Evolutionary conservation across 2,888 invertebrate species (phyloP).

Genomic region (Drosophila cracens): DNA sequence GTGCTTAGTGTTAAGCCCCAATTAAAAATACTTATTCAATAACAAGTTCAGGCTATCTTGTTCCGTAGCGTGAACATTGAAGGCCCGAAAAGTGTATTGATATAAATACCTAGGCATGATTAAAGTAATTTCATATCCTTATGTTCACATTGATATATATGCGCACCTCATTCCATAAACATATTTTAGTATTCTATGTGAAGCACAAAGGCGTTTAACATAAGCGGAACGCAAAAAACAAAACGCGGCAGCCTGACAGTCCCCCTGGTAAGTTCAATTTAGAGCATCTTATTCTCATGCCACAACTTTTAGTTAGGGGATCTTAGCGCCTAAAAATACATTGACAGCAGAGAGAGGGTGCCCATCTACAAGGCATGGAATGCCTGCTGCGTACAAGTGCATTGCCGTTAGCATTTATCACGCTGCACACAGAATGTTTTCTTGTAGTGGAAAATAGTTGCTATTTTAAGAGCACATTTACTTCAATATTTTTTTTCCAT

Average conservation of each 20-base stretch:
- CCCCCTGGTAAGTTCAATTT: constrained; percentile 27
- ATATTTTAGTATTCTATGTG: constrained; percentile 48
- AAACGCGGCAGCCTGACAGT: constrained; percentile 23
- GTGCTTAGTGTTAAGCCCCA: not conserved
- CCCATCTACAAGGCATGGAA: constrained; percentile 6
- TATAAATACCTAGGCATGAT: constrained; percentile 1
- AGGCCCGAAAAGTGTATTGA: not conserved
- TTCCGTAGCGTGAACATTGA: not conserved
- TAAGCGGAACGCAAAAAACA: constrained; percentile 9
- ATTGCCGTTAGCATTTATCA: constrained; percentile 24
- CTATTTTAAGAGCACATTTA: constrained; percentile 19
- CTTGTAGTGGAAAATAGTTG: constrained; percentile 18
- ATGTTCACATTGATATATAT: constrained; percentile 15
- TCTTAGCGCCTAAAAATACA: constrained; percentile 35
- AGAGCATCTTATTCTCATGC: not conserved
- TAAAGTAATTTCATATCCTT: not conserved
- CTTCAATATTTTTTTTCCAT: constrained; percentile 4
- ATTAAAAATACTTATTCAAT: not conserved
- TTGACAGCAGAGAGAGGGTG: not conserved
- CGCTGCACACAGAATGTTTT: constrained; percentile 6
- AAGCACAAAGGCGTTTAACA: constrained; percentile 39
- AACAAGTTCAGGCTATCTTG: not conserved
- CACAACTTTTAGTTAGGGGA: constrained; percentile 20
- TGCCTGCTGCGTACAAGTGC: constrained; percentile 43
- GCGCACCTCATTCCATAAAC: constrained; percentile 48